Conservation (phyloP, 2,113 vertebrate genomes). For the Rana temporaria region DNA sequence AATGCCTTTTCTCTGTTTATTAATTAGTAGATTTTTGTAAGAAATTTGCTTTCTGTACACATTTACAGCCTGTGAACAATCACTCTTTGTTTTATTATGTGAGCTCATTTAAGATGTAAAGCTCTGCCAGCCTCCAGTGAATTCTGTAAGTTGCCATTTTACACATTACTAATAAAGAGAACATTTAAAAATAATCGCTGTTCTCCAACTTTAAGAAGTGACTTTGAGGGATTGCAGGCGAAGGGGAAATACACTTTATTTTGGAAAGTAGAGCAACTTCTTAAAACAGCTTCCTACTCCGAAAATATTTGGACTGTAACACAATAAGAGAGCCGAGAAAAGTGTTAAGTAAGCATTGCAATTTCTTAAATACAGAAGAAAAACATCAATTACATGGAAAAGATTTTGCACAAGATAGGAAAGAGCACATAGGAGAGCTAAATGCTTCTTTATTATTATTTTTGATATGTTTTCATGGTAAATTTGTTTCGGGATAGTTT, state of each 20-base stretch:
- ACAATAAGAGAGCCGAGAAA: not conserved
- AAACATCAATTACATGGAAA: not conserved
- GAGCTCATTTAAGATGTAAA: not conserved
- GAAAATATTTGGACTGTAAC: constrained; percentile 25
- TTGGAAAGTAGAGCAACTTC: not conserved
- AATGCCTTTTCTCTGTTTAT: too few species aligned
- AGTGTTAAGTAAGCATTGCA: constrained; percentile 5
- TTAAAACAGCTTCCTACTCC: not conserved
- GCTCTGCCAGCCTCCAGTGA: too few species aligned
- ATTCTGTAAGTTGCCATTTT: not conserved
- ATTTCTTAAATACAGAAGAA: constrained; percentile 20
- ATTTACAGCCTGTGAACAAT: too few species aligned
- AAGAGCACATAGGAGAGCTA: constrained; percentile 1
- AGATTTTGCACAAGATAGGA: constrained; percentile 11
- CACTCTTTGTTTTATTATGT: too few species aligned
- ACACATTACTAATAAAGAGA: not conserved
- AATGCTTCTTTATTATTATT: not conserved
- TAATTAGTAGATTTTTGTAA: too few species aligned
- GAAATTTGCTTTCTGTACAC: too few species aligned
- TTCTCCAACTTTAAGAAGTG: not conserved
- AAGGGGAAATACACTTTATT: not conserved
- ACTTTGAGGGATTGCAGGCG: not conserved
- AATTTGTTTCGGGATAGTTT: not conserved
- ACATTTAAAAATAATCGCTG: not conserved
- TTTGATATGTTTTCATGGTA: not conserved